Evolutionary conservation across 2,797 vertebrate species (phyloP).

Genomic region (Champsocephalus gunnari): DNA sequence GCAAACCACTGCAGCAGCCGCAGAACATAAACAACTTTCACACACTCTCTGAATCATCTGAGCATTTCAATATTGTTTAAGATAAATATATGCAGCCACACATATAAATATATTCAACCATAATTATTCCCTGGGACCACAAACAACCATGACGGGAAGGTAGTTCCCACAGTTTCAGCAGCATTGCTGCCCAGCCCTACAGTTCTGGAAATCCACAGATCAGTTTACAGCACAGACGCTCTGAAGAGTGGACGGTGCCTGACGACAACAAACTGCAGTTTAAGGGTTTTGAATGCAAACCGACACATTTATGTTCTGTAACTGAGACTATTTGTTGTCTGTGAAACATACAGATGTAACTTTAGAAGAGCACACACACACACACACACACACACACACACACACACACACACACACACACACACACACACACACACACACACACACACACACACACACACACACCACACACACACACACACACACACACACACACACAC

Average conservation of each 20-base stretch:
- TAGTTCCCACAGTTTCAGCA: conserved; percentile 79
- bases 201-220: conserved; percentile 66
- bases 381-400: background rate
- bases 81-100: conserved; percentile 80
- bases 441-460: conserved; percentile 26
- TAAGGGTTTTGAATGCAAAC: conserved; percentile 39
- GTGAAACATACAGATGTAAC: conserved; percentile 56
- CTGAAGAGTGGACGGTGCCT: conserved; percentile 49
- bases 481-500: conserved; percentile 11
- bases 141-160: conserved; percentile 77
- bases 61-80: conserved; percentile 79
- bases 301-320: conserved; percentile 59
- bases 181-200: conserved; percentile 67
- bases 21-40: conserved; percentile 84
- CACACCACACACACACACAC: conserved; percentile 7
- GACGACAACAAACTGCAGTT: conserved; percentile 56
- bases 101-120: conserved; percentile 78
- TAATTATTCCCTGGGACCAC: conserved; percentile 77
- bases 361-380: conserved; percentile 43
- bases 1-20: conserved; percentile 64
- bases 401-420: too few species aligned
- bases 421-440: too few species aligned
- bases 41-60: conserved; percentile 81
- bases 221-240: conserved; percentile 44
- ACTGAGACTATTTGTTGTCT: conserved; percentile 54